Evolutionary conservation across 2,113 vertebrate genomes (phyloP).

Genomic region (Gobius niger): DNA sequence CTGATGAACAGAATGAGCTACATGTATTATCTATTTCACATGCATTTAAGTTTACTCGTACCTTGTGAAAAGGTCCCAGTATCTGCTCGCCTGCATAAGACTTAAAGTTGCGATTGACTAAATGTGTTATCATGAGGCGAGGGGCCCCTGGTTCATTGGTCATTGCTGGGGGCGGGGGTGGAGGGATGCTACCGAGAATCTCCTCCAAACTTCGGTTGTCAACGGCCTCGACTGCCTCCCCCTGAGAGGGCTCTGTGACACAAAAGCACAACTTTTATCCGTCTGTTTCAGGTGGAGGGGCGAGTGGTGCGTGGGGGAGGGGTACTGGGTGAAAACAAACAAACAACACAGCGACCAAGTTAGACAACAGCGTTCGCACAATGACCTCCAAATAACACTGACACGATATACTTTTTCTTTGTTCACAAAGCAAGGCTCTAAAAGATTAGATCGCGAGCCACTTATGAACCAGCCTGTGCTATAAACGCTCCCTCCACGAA

Average conservation of each 20-base stretch:
- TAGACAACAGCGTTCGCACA: slow-evolving; percentile 49
- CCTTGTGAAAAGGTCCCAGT: slow-evolving; percentile 98
- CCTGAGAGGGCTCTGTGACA: slow-evolving; percentile 76
- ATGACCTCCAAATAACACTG: slow-evolving; percentile 53
- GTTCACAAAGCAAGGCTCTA: slow-evolving; percentile 48
- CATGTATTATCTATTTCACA: neutral
- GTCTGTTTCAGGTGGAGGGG: slow-evolving; percentile 66
- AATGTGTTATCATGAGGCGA: slow-evolving; percentile 98
- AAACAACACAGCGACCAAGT: slow-evolving; percentile 66
- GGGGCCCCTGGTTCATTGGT: slow-evolving; percentile 96
- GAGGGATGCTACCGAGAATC: slow-evolving; percentile 93
- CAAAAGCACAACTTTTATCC: slow-evolving; percentile 66
- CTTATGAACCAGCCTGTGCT: slow-evolving; percentile 37
- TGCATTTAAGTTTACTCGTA: slow-evolving; percentile 65
- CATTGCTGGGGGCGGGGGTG: slow-evolving; percentile 97
- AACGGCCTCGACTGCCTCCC: slow-evolving; percentile 73
- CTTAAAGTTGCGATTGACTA: slow-evolving; percentile 98
- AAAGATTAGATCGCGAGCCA: slow-evolving; percentile 25
- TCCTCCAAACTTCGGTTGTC: slow-evolving; percentile 94
- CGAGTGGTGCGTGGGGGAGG: slow-evolving; percentile 60
- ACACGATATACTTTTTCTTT: slow-evolving; percentile 62
- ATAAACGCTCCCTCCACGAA: slow-evolving; percentile 46
- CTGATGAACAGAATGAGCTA: neutral
- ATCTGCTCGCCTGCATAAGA: slow-evolving; percentile 92
- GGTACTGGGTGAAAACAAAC: slow-evolving; percentile 61